These are phyloP conservation scores for Drosophila nr. perissopoda DNA, from an alignment of 2,888 invertebrate genomes.

Conservation along the genomic window DNA sequence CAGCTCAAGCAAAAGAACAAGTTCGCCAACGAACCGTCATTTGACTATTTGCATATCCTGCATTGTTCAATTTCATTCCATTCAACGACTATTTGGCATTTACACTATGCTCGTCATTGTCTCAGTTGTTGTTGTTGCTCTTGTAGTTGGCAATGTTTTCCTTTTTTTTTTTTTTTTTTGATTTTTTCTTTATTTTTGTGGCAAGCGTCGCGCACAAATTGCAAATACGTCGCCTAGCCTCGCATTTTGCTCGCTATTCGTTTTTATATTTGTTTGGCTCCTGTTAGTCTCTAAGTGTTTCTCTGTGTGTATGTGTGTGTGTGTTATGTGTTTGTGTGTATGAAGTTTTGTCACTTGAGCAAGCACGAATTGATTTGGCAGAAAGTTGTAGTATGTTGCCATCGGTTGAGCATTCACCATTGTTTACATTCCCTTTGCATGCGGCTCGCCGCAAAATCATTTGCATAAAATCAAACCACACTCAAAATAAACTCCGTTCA, in stretches of 20 bases:
- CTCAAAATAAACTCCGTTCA: slow-evolving; percentile 69
- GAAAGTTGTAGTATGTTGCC: slow-evolving; percentile 58
- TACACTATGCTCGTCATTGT: slow-evolving; percentile 45
- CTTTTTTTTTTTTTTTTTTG: slow-evolving; percentile 7
- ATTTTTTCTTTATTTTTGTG: slow-evolving; percentile 41
- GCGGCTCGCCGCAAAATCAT: slow-evolving; percentile 58
- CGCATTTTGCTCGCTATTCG: slow-evolving; percentile 44
- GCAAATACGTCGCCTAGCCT: slow-evolving; percentile 65
- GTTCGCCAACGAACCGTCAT: slow-evolving; percentile 24
- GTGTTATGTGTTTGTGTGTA: slow-evolving; percentile 13
- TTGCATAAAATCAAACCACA: slow-evolving; percentile 78
- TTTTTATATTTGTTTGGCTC: slow-evolving; percentile 19
- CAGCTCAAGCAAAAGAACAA: slow-evolving; percentile 38
- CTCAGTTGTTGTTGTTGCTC: slow-evolving; percentile 12
- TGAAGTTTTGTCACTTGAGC: slow-evolving; percentile 63
- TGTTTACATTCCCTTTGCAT: slow-evolving; percentile 20
- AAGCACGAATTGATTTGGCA: slow-evolving; percentile 74
- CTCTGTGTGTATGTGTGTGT: slow-evolving; percentile 17
- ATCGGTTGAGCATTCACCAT: slow-evolving; percentile 28
- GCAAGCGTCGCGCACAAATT: slow-evolving; percentile 69
- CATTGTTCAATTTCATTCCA: slow-evolving; percentile 19
- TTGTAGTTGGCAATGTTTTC: slow-evolving; percentile 37
- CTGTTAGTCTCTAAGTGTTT: slow-evolving; percentile 4
- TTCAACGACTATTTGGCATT: slow-evolving; percentile 45
- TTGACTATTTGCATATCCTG: slow-evolving; percentile 55